phyloP scores from a whole-genome alignment of 2,888 invertebrate genomes.

The Cataglyphis altisquamis region DNA sequence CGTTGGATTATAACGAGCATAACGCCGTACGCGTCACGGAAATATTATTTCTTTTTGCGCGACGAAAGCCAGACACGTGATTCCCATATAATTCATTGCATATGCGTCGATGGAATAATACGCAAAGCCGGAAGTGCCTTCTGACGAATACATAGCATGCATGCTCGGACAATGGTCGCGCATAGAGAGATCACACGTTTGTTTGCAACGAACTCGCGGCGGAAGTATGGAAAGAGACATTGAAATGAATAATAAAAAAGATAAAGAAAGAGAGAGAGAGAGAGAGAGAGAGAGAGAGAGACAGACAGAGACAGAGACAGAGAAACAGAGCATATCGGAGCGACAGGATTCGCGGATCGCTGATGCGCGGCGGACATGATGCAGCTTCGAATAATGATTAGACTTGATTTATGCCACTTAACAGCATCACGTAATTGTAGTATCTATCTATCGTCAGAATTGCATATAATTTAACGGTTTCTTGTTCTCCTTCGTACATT shows the following conservation, averaged over 20 bases:
- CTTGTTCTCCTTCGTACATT: background rate
- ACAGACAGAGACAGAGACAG: background rate
- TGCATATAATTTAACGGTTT: slow-evolving; percentile 31
- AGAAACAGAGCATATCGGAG: slow-evolving; percentile 25
- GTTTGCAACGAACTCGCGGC: slow-evolving; percentile 62
- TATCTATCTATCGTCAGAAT: background rate
- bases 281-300: background rate
- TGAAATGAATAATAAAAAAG: slow-evolving; percentile 13
- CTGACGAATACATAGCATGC: background rate
- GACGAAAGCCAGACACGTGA: slow-evolving; percentile 64
- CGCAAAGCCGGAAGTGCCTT: slow-evolving; percentile 59
- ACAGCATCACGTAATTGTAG: background rate
- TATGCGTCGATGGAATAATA: slow-evolving; percentile 65
- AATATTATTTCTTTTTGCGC: slow-evolving; percentile 56
- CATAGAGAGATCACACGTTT: slow-evolving; percentile 39
- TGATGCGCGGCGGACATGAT: slow-evolving; percentile 36
- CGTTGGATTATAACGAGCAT: slow-evolving; percentile 1
- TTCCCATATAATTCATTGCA: slow-evolving; percentile 70
- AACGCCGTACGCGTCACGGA: background rate
- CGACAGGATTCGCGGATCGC: slow-evolving; percentile 56
- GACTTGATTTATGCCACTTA: slow-evolving; percentile 22
- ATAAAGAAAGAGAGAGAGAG: background rate
- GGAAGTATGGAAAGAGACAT: slow-evolving; percentile 30
- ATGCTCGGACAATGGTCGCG: slow-evolving; percentile 33
- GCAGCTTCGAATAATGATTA: slow-evolving; percentile 19